Conservation (phyloP, 2,797 vertebrate species). For the Diceros bicornis region DNA sequence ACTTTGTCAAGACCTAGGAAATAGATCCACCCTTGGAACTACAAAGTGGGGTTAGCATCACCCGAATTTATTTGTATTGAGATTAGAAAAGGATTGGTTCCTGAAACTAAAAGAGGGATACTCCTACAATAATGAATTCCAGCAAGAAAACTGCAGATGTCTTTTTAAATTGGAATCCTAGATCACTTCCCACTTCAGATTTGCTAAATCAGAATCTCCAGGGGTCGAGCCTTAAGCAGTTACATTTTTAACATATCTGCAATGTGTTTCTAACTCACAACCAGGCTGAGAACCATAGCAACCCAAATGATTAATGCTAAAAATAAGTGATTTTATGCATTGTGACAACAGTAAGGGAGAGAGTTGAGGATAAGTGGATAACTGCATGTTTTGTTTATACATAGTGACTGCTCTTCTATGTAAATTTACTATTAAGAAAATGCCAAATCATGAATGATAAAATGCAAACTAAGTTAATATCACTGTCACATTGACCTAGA, state of each 20-base stretch:
- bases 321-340: neutral
- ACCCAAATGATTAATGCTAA: neutral
- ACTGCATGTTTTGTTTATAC: neutral
- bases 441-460: neutral
- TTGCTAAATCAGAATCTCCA: neutral
- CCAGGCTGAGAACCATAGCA: neutral
- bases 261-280: neutral
- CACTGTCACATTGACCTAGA: neutral
- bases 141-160: neutral
- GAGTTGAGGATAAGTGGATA: neutral
- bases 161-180: conserved; percentile 24
- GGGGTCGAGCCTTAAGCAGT: neutral
- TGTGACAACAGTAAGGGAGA: neutral
- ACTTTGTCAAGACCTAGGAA: neutral
- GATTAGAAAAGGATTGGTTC: neutral
- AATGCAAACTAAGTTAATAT: neutral
- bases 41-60: neutral
- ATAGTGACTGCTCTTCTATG: neutral
- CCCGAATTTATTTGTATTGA: neutral
- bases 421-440: conserved; percentile 34
- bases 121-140: neutral
- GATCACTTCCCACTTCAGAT: neutral
- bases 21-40: neutral
- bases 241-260: neutral
- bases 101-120: neutral